A percentile compares a stretch with the other conserved stretches of the same genome.
Evolutionary conservation across 2,888 invertebrate genomes (phyloP).

Genomic region (Pherbina coryleti): DNA sequence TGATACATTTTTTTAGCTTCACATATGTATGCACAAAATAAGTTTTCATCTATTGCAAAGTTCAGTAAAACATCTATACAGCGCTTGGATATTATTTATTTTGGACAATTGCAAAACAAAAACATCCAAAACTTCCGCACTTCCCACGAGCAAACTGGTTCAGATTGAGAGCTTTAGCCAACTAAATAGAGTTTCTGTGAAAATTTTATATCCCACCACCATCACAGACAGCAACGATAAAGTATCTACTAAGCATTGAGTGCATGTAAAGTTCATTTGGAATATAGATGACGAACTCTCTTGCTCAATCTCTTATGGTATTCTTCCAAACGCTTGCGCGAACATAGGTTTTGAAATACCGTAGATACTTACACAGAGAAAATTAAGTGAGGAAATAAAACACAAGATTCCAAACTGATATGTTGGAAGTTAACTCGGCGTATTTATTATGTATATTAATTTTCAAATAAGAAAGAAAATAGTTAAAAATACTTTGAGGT

Average conservation of each 20-base stretch:
- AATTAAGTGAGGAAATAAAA: neutral
- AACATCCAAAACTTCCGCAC: neutral
- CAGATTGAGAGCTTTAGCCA: neutral
- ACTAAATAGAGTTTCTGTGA: constrained; percentile 4
- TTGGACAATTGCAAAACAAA: neutral
- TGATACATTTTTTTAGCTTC: too few species aligned
- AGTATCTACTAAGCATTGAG: neutral
- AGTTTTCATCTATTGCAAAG: neutral
- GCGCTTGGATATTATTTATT: constrained; percentile 3
- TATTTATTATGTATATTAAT: too few species aligned
- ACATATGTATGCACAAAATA: neutral
- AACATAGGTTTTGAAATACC: neutral
- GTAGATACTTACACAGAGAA: neutral
- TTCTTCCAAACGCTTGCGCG: constrained; percentile 14
- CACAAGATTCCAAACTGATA: too few species aligned
- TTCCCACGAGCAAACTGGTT: neutral
- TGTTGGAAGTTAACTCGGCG: neutral
- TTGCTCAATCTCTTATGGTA: neutral
- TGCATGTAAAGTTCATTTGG: constrained; percentile 3
- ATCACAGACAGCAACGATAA: neutral
- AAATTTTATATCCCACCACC: constrained; percentile 22
- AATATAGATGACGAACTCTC: neutral
- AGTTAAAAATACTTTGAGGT: too few species aligned
- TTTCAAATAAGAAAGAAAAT: neutral
- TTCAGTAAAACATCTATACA: neutral